Conservation (phyloP, 2,797 vertebrate species). For the Luscinia luscinia region DNA sequence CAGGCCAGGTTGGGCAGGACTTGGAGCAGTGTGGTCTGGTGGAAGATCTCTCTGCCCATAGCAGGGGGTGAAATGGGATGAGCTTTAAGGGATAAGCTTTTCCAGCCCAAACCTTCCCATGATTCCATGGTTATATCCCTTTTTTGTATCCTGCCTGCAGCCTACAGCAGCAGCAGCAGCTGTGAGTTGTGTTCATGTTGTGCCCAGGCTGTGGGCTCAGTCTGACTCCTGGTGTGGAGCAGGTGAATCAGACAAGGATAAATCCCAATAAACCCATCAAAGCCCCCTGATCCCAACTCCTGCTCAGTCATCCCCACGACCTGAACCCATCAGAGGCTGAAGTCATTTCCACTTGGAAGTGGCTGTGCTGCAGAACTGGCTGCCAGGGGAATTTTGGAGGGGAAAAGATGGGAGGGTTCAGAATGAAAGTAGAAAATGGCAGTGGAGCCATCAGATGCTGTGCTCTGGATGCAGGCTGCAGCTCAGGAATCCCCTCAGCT, state of each 20-base stretch:
- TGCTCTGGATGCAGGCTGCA: neutral
- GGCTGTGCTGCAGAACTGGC: neutral
- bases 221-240: neutral
- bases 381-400: neutral
- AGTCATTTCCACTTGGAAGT: accelerated
- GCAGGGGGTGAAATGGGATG: neutral
- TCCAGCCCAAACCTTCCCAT: neutral
- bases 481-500: neutral
- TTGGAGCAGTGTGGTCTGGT: accelerated
- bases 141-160: accelerated
- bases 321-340: neutral
- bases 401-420: neutral
- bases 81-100: neutral
- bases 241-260: neutral
- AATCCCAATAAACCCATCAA: neutral
- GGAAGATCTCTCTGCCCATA: neutral
- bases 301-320: accelerated
- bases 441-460: accelerated
- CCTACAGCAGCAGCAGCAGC: neutral
- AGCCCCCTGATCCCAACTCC: neutral
- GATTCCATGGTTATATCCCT: accelerated
- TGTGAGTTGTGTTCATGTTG: neutral
- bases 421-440: neutral
- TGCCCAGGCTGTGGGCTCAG: neutral
- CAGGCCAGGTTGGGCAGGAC: neutral